Base-by-base conservation (phyloP, 2,797 vertebrate genomes). In the Etheostoma perlongum region DNA sequence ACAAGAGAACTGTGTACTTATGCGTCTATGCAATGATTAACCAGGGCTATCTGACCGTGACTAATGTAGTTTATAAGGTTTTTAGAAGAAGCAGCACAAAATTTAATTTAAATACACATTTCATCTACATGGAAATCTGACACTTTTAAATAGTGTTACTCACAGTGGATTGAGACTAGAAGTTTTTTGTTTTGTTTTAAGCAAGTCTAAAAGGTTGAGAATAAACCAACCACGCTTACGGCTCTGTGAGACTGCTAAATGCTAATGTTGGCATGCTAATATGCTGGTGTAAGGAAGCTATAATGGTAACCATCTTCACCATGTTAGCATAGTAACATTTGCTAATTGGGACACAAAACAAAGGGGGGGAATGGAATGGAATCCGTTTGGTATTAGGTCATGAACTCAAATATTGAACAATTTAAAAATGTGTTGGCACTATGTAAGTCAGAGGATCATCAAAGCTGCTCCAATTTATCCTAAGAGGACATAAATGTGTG, bases 1-100 rank as follows among this genome's bases (percentile, higher is more conserved):
- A 85, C 64, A 83, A 46, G 47, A 60, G 74, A 55, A 21, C 16
- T 49, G 40, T 74, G 36, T 25, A 48, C 44, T 74, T 72, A 57
- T 54, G 36, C 1, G 2, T 23, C 3, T 42, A 60, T 61, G 40
- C 51, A 60, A 54, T 44, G 47, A 81, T 81, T 67, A 78, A 65
- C 16, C 40, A 71, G 36, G 51, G 13, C 58, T 40, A 40, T 3
- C 36, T 55, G 44, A 74, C 25, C 42, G 25, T 66, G 36, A 71
- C 40, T 58, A 21, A 21, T 65, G 14, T 42, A 21, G 36, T 10
- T 10, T 11, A 40, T 16, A 48, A 11, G 13, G 2, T 59, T 30
- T 68, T 75, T 51, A 12, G 21, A 60, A 42, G 44, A 60, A 4
- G 33, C 2, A 0, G 11, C n/a, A 52, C 44, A 69, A 10, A 30